These are phyloP conservation scores for Lochmaea capreae DNA, from an alignment of 2,888 invertebrate species.

Conservation along the genomic window DNA sequence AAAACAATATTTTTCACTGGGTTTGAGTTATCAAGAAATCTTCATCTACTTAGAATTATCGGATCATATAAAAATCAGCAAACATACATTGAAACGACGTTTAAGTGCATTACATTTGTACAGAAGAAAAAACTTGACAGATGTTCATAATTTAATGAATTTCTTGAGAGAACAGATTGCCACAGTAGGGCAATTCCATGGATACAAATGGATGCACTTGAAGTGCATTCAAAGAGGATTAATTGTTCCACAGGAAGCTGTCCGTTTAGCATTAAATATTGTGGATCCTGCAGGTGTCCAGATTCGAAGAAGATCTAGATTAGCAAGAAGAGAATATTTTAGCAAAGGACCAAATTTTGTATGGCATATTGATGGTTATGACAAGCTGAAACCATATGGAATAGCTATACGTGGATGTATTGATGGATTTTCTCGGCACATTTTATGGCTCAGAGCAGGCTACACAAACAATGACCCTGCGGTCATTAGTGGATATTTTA, in stretches of 20 bases:
- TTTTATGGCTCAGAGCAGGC: constrained; percentile 36
- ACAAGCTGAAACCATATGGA: constrained; percentile 40
- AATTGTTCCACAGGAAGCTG: constrained; percentile 18
- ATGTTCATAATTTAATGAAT: constrained; percentile 13
- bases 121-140: constrained; percentile 25
- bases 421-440: constrained; percentile 39
- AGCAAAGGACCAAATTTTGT: constrained; percentile 39
- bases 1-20: not conserved
- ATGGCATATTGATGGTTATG: constrained; percentile 43
- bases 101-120: constrained; percentile 14
- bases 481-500: constrained; percentile 31
- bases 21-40: not conserved
- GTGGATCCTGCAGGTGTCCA: constrained; percentile 13
- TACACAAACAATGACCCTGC: constrained; percentile 32
- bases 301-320: constrained; percentile 19
- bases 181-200: constrained; percentile 23
- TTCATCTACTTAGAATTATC: no score
- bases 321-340: constrained; percentile 22
- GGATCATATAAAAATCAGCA: no score
- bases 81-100: constrained; percentile 21
- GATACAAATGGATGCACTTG: constrained; percentile 16
- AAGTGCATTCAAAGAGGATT: constrained; percentile 11
- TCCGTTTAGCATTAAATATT: not conserved
- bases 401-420: constrained; percentile 24
- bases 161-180: constrained; percentile 18